Evolutionary conservation across 2,113 vertebrate species (phyloP).

Genomic region (Montifringilla adamsi): DNA sequence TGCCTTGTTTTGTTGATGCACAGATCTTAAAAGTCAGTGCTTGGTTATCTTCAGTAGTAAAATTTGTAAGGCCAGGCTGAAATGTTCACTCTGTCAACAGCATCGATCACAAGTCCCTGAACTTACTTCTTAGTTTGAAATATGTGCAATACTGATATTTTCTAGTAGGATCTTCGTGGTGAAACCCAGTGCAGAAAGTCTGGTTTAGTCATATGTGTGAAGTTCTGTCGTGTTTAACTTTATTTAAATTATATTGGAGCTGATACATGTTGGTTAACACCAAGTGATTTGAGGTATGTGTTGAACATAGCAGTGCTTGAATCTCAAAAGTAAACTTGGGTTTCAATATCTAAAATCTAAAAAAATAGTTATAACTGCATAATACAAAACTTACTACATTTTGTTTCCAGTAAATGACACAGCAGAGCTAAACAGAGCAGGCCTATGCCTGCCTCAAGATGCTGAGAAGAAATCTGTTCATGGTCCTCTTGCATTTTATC

Average conservation of each 20-base stretch:
- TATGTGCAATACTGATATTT: background rate
- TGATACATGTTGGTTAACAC: background rate
- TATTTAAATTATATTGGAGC: background rate
- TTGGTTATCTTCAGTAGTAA: background rate
- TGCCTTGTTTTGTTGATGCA: background rate
- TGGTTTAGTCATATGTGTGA: background rate
- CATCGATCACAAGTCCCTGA: background rate
- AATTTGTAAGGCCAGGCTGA: background rate
- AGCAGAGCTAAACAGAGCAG: background rate
- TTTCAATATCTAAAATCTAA: background rate
- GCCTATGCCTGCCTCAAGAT: fast-evolving
- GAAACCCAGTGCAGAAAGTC: background rate
- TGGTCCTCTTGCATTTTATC: background rate
- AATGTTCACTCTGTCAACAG: background rate
- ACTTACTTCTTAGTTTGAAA: background rate
- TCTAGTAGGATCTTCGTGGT: background rate
- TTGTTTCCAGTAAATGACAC: background rate
- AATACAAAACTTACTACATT: background rate
- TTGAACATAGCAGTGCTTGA: background rate
- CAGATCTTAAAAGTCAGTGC: background rate
- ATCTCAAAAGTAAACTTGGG: background rate
- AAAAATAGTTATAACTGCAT: background rate
- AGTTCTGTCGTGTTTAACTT: background rate
- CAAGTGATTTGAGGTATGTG: background rate
- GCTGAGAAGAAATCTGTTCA: background rate